Base-by-base conservation (phyloP, 2,888 invertebrate genomes). In the Tenthredo mesomela region DNA sequence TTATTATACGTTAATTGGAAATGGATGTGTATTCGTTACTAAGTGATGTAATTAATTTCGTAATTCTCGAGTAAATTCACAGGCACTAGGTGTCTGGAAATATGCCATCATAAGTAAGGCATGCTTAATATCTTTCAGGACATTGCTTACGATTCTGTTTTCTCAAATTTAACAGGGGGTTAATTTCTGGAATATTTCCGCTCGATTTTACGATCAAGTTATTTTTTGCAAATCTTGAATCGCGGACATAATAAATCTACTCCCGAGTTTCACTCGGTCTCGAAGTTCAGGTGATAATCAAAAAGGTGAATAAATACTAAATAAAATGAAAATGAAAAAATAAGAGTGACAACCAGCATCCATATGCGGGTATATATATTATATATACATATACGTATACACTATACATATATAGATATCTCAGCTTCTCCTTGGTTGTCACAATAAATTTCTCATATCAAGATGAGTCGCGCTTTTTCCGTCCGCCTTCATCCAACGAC, bases 391-490 rank as follows among this genome's bases (percentile, higher is more conserved):
- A 21, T 61, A 33, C n/a, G n/a, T n/a, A n/a, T n/a, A n/a, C n/a
- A n/a, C n/a, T n/a, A n/a, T n/a, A n/a, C n/a, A n/a, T 4, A 58
- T 40, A 61, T 21, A 80, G 80, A 80, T 58, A 80, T 40, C n/a
- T 80, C 80, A 40, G 58, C 80, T 80, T 61, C 80, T 43, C 58
- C 21, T 58, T 61, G 40, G 21, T 80, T 80, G 80, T 80, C 80
- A 80, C 87, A 87, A 88, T 88, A 88, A 88, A 88, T 88, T 86
- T 86, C 85, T 85, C 87, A 86, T 88, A 88, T 88, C 88, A 88
- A 88, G 88, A 88, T 88, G 88, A 88, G 88, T 88, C 87, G 86
- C 85, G 84, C 85, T 86, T 87, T 87, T 86, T 87, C 83, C 80
- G 54, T 85, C 84, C 84, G 85, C 65, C 54, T 85, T 80, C 86